phyloP scores from a whole-genome alignment of 2,113 vertebrate genomes.

The Stigmatopora argus region DNA sequence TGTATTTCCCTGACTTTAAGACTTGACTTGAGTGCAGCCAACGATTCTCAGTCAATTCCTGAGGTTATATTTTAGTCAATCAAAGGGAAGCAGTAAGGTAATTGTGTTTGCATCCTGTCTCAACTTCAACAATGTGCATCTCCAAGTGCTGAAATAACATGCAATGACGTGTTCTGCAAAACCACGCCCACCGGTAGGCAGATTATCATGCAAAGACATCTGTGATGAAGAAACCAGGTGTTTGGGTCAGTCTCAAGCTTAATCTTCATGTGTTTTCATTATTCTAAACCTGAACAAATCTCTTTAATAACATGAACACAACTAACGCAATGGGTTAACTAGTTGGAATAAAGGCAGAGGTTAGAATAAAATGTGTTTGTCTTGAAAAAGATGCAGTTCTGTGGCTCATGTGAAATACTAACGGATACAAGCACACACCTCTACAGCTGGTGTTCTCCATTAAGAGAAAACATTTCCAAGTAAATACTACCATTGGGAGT shows the following conservation, averaged over 20 bases:
- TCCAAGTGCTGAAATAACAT: background rate
- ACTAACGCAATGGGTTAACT: background rate
- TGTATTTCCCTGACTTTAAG: too few relatives aligned
- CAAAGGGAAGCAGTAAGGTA: background rate
- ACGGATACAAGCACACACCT: conserved; percentile 7
- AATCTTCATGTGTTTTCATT: background rate
- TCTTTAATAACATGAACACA: background rate
- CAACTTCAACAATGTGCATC: conserved; percentile 2
- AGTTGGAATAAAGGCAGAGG: background rate
- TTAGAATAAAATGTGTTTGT: conserved; percentile 6
- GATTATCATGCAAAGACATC: background rate
- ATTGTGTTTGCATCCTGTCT: background rate
- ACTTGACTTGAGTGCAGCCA: too few relatives aligned
- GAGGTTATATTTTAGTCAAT: conserved; percentile 1
- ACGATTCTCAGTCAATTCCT: conserved; percentile 4
- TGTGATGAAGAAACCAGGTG: conserved; percentile 4
- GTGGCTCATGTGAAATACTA: conserved; percentile 5
- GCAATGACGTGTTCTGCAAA: background rate
- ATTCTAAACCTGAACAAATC: background rate
- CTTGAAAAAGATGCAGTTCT: background rate
- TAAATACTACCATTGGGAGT: conserved; percentile 36
- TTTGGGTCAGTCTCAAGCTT: conserved; percentile 1
- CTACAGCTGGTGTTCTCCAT: conserved; percentile 43
- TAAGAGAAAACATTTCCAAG: conserved; percentile 50
- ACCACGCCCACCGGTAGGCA: background rate